Evolutionary conservation across 37 sponge, comb jelly and placozoan genomes (phyloP).

Genomic region (Ianthella basta): DNA sequence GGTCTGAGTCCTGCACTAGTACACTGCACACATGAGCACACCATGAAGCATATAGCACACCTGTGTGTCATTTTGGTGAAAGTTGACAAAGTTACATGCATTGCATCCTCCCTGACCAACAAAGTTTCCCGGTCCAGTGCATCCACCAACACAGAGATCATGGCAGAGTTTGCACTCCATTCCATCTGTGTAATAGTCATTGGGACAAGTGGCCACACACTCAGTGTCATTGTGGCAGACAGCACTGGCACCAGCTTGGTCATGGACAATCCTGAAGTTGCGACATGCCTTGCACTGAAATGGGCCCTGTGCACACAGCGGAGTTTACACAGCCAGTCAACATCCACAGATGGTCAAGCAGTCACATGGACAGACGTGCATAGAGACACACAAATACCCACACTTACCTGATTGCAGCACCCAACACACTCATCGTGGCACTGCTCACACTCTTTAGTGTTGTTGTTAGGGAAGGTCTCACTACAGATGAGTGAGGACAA

Average conservation of each 20-base stretch:
- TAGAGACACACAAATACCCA: background rate
- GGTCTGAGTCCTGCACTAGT: too few species aligned
- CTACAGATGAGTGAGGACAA: too few species aligned
- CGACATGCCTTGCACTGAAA: conserved; percentile 44
- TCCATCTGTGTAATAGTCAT: conserved; percentile 30
- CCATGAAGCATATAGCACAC: conserved; percentile 4
- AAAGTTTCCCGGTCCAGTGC: conserved; percentile 66
- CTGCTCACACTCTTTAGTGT: conserved; percentile 37
- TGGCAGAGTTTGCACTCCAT: conserved; percentile 49
- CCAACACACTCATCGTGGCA: conserved; percentile 61
- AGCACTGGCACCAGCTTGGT: background rate
- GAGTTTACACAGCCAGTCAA: background rate
- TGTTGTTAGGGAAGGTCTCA: conserved; percentile 42
- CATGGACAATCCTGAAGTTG: background rate
- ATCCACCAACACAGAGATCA: conserved; percentile 60
- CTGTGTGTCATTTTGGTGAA: conserved; percentile 25
- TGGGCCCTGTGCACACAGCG: conserved; percentile 38
- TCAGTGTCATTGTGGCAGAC: conserved; percentile 8
- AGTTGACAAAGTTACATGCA: conserved; percentile 42
- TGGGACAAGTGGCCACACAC: conserved; percentile 61
- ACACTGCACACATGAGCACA: background rate
- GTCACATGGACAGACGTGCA: background rate
- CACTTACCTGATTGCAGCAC: conserved; percentile 43
- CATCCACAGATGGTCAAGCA: too few species aligned
- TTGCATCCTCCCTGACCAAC: conserved; percentile 58